Evolutionary conservation across 2,113 vertebrate genomes (phyloP), one percentile per base, ranked within the genome.

Genomic region (Tamias sibiricus): DNA sequence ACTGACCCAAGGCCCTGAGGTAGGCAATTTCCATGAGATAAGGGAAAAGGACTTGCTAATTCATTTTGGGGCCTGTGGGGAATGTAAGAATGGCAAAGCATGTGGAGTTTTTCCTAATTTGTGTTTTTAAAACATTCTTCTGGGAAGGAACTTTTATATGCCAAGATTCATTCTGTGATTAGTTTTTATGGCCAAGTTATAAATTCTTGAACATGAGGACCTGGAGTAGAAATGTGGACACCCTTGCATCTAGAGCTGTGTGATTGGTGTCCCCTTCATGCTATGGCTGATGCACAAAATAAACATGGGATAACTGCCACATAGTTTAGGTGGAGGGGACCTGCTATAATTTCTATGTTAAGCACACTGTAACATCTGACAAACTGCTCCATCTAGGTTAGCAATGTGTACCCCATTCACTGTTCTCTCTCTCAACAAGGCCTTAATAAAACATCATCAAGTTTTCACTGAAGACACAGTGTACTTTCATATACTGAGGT

Each of bases 211-310:
- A 72, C 42, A 76, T n/a, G 64, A 88, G 37, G 49, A 44, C 84
- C 59, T 57, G 28, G 57, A 93, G 64, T 35, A 87, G 84, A 96
- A 86, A 71, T 80, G 75, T 77, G 98, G 75, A 86, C 83, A 81
- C 2, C 49, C 80, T 77, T 96, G 24, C 86, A 94, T 94, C 16
- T 59, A n/a, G 75, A 95, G 30, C 59, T 40, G 22, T 32, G 52
- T 91, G 92, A 94, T 0, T 96, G 97, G 81, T 44, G 17, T 82
- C 32, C 80, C 40, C 49, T 30, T 82, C 69, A 2, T 64, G n/a
- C 42, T 96, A 90, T 97, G 97, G 96, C 96, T 96, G 97, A 96
- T 49, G 40, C 62, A 94, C 71, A 93, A 96, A 95, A 94, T 91
- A 96, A 97, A 83, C 77, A 66, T 83, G 30, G 92, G 84, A 75